Percentiles rank a stretch among this genome's conserved stretches.
Evolutionary conservation across 2,888 invertebrate genomes (phyloP).

Genomic region (Ichneumoninae sp.): DNA sequence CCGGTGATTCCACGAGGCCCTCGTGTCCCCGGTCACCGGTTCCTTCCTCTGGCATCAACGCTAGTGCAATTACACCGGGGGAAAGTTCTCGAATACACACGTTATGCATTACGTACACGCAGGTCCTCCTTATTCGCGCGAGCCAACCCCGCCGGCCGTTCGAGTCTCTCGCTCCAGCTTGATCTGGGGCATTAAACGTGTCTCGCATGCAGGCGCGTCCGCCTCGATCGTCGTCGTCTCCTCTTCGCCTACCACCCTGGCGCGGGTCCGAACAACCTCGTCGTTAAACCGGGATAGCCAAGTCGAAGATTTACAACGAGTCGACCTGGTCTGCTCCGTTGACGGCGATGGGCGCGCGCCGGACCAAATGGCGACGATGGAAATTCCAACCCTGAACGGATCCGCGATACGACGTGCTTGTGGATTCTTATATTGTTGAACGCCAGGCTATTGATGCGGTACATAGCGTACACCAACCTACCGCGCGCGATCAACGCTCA

Average conservation of each 20-base stretch:
- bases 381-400: slow-evolving; percentile 46
- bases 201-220: slow-evolving; percentile 66
- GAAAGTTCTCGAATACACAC: slow-evolving; percentile 11
- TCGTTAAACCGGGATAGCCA: slow-evolving; percentile 71
- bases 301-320: slow-evolving; percentile 74
- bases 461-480: slow-evolving; percentile 15
- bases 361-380: slow-evolving; percentile 51
- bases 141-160: background rate
- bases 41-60: background rate
- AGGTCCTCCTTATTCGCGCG: slow-evolving; percentile 17
- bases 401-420: slow-evolving; percentile 13
- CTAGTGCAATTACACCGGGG: background rate
- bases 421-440: slow-evolving; percentile 30
- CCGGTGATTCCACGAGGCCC: background rate
- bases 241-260: background rate
- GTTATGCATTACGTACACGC: slow-evolving; percentile 32
- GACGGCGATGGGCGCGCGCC: slow-evolving; percentile 42
- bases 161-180: slow-evolving; percentile 26
- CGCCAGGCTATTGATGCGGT: background rate
- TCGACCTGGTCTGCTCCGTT: slow-evolving; percentile 21
- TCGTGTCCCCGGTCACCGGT: slow-evolving; percentile 3
- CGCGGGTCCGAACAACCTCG: slow-evolving; percentile 50
- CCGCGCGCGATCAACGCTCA: slow-evolving; percentile 40
- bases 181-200: slow-evolving; percentile 71
- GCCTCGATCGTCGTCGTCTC: slow-evolving; percentile 30